Base-by-base conservation (phyloP, 2,797 vertebrate genomes). In the Sebastolobus alascanus region DNA sequence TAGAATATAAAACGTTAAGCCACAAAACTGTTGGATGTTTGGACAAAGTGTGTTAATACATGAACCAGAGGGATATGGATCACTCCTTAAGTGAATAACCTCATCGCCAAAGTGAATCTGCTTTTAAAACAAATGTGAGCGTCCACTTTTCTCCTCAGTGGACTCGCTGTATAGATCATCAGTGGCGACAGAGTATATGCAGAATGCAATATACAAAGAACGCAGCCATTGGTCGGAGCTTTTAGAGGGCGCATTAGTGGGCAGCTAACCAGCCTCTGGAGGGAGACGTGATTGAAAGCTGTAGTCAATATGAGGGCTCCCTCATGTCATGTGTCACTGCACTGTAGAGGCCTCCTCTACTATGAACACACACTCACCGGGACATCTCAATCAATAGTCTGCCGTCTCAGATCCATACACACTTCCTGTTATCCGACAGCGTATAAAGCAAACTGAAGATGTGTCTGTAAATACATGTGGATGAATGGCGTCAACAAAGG, bases 341-440 rank as follows among this genome's bases (percentile, higher is more conserved):
- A 27, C 87, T 54, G 69, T 18, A 16, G 76, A 75, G 70, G 63
- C 66, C 61, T 77, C 46, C 75, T 60, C 55, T n/a, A 5, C 27
- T 46, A 46, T 67, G 75, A 50, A 76, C 68, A 71, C 82, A 68
- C 73, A 20, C 72, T 66, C 71, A 29, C 46, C 11, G 3, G 3
- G n/a, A 93, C 80, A 58, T 83, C 80, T 79, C 84, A 75, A 87
- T 93, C 91, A 83, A 82, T 87, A 59, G 8, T 38, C 73, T 63
- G 76, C 75, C 25, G 35, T 60, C 59, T 79, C 59, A 60, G 35
- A 78, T 68, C 18, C 68, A 72, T 8, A 68, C 52, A 68, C 59
- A 73, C 71, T 38, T 73, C 43, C 72, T 77, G 79, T 80, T 60
- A 63, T 68, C 68, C 9, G 54, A 77, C 22, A 63, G 43, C 20